Percentiles rank a stretch among this genome's conserved stretches.
Evolutionary conservation across 2,888 invertebrate species (phyloP).

Genomic region (Pollenia angustigena): DNA sequence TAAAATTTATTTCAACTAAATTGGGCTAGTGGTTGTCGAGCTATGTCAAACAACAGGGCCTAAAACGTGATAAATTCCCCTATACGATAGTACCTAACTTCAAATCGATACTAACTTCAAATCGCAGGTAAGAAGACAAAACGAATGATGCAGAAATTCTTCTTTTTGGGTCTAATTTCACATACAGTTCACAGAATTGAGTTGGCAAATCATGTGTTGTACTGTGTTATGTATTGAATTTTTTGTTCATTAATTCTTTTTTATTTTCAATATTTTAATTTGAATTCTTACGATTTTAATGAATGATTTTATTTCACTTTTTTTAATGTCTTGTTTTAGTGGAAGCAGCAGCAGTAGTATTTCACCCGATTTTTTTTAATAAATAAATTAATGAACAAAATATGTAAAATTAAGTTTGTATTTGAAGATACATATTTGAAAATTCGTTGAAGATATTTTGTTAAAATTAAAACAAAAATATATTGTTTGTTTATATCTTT

Average conservation of each 20-base stretch:
- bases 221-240: slow-evolving; percentile 28
- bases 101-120: too few relatives aligned
- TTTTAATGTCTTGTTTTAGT: neutral
- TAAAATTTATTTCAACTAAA: too few relatives aligned
- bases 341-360: neutral
- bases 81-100: too few relatives aligned
- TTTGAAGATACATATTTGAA: neutral
- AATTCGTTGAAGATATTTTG: slow-evolving; percentile 18
- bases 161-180: too few relatives aligned
- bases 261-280: slow-evolving; percentile 19
- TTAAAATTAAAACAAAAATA: neutral
- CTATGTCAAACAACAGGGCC: too few relatives aligned
- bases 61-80: too few relatives aligned
- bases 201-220: too few relatives aligned
- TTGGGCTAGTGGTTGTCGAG: too few relatives aligned
- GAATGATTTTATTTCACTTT: slow-evolving; percentile 61
- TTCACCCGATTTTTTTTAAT: neutral
- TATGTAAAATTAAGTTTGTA: slow-evolving; percentile 59
- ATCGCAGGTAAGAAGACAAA: too few relatives aligned
- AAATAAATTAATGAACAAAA: slow-evolving; percentile 62
- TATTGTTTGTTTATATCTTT: neutral
- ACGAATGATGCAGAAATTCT: too few relatives aligned
- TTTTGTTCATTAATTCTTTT: slow-evolving; percentile 54
- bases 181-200: too few relatives aligned
- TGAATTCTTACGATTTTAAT: slow-evolving; percentile 73